A percentile compares a stretch with the other conserved stretches of the same genome.
Conservation (phyloP, 2,797 vertebrate species). For the Tympanoctomys barrerae region DNA sequence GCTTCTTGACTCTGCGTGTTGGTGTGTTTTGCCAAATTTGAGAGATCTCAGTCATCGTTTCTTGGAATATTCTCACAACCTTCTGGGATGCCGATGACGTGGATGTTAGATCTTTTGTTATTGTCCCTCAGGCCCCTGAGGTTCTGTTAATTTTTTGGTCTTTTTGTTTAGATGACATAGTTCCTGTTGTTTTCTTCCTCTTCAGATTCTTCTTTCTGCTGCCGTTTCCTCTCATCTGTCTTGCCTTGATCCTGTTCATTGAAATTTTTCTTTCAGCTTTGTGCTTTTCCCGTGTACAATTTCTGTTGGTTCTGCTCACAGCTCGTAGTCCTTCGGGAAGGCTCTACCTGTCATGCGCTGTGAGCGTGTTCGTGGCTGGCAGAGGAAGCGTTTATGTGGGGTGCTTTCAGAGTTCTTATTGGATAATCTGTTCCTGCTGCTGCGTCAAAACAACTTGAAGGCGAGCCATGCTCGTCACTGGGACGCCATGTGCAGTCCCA, state of each 20-base stretch:
- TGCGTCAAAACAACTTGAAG: neutral
- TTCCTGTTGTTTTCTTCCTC: neutral
- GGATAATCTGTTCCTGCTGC: neutral
- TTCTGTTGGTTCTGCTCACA: neutral
- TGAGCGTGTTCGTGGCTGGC: neutral
- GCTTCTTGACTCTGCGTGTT: neutral
- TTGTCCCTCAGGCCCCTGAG: neutral
- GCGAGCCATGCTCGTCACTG: neutral
- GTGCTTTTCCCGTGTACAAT: neutral
- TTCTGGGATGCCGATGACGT: rapidly evolving
- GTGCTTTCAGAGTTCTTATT: neutral
- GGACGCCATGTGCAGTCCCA: neutral
- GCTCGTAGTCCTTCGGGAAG: neutral
- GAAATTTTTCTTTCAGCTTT: neutral
- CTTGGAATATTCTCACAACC: neutral
- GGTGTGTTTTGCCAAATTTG: neutral
- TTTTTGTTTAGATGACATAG: neutral
- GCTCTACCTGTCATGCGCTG: neutral
- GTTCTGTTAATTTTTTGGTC: neutral
- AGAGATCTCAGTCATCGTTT: neutral
- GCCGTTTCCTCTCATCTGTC: neutral
- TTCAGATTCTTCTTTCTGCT: neutral
- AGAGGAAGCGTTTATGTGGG: neutral
- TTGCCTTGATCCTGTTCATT: neutral
- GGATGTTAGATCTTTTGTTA: rapidly evolving